Evolutionary conservation across 2,888 invertebrate species (phyloP).

Genomic region (Antheraea yamamai): DNA sequence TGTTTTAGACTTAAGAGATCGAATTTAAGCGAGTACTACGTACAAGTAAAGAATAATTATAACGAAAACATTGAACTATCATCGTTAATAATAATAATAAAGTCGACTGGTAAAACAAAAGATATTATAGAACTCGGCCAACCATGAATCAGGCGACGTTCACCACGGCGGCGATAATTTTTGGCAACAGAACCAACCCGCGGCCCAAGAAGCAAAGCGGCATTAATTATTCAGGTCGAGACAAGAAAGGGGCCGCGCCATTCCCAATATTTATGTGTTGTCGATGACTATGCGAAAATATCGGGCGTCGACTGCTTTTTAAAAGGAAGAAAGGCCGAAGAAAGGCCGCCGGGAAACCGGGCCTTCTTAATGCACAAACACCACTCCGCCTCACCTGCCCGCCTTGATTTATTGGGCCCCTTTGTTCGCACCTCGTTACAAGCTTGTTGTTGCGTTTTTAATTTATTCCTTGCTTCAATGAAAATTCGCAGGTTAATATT

Average conservation of each 20-base stretch:
- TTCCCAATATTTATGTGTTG: conserved; percentile 83
- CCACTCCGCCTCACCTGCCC: conserved; percentile 76
- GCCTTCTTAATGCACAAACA: conserved; percentile 81
- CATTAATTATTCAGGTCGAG: conserved; percentile 79
- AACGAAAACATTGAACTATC: neutral
- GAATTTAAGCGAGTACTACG: no score
- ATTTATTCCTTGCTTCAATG: conserved; percentile 71
- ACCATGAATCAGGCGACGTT: neutral
- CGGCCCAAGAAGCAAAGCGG: conserved; percentile 73
- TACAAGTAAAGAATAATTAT: no score
- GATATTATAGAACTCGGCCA: neutral
- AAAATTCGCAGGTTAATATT: conserved; percentile 76
- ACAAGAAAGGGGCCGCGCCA: conserved; percentile 81
- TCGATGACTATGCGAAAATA: conserved; percentile 81
- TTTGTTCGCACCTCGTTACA: conserved; percentile 80
- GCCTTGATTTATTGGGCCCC: conserved; percentile 78
- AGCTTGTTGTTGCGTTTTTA: conserved; percentile 82
- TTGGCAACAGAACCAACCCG: conserved; percentile 70
- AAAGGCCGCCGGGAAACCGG: conserved; percentile 76
- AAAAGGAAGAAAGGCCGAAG: conserved; percentile 80
- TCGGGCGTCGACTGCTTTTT: conserved; percentile 81
- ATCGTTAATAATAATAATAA: neutral
- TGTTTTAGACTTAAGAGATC: no score
- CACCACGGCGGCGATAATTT: conserved; percentile 60
- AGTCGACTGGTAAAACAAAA: neutral